These are phyloP conservation scores for Sesia apiformis DNA, from an alignment of 2,888 invertebrate species.

Conservation along the genomic window DNA sequence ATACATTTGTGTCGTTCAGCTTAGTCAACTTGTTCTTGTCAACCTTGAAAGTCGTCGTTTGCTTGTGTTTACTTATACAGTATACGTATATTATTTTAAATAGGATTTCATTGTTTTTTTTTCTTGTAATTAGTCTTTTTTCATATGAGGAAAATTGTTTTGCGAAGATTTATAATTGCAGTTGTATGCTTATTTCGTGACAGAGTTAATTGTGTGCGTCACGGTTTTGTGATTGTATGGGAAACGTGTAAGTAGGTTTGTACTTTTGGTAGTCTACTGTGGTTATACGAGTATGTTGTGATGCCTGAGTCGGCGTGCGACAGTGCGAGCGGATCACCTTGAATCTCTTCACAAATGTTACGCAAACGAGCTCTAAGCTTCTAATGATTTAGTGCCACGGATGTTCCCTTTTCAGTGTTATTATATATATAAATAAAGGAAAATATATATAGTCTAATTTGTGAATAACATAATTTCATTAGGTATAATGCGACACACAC, in stretches of 20 bases:
- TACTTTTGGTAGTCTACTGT: not conserved
- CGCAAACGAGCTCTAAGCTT: not conserved
- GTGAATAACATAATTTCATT: too few relatives aligned
- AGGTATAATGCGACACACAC: too few relatives aligned
- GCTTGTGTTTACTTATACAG: not conserved
- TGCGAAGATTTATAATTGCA: not conserved
- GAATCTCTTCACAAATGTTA: conserved; percentile 32
- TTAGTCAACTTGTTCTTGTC: conserved; percentile 2
- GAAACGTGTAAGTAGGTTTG: not conserved
- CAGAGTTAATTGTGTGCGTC: not conserved
- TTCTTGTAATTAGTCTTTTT: not conserved
- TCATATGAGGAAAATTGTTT: not conserved
- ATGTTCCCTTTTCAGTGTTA: not conserved
- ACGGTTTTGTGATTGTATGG: not conserved
- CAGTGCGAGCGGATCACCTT: conserved; percentile 55
- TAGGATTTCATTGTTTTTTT: conserved; percentile 4
- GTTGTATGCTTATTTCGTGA: not conserved
- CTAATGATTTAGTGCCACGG: not conserved
- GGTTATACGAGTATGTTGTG: not conserved
- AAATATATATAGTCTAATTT: too few relatives aligned
- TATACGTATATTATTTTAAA: not conserved
- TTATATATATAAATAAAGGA: not conserved
- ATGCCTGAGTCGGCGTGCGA: not conserved
- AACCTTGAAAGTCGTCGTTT: conserved; percentile 7
- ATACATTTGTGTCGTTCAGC: not conserved